A percentile compares a stretch with the other conserved stretches of the same genome.
These are phyloP conservation scores for Drosophila greeni DNA, from an alignment of 2,888 invertebrate species.

Conservation along the genomic window DNA sequence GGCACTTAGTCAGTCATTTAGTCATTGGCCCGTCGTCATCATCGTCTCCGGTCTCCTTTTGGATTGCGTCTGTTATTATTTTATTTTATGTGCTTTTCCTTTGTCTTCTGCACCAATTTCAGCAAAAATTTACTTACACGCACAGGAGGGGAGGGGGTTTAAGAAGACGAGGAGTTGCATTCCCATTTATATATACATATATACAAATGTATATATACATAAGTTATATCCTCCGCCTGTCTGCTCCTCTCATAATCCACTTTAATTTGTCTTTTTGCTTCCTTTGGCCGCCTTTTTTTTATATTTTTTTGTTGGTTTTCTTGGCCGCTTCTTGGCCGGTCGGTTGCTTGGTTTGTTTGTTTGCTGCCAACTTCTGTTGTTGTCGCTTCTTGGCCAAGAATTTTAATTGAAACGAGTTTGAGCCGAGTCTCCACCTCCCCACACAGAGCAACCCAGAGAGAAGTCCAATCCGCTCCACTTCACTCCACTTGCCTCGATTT, in stretches of 20 bases:
- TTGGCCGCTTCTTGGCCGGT: slow-evolving; percentile 30
- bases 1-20: slow-evolving; percentile 73
- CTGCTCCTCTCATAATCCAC: slow-evolving; percentile 63
- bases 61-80: slow-evolving; percentile 73
- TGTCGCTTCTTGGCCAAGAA: slow-evolving; percentile 59
- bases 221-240: slow-evolving; percentile 29
- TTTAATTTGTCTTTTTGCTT: slow-evolving; percentile 70
- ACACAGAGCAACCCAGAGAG: slow-evolving; percentile 4
- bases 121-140: slow-evolving; percentile 72
- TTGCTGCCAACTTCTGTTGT: slow-evolving; percentile 45
- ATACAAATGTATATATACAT: slow-evolving; percentile 11
- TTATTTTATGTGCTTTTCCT: slow-evolving; percentile 68
- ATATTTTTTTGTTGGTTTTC: slow-evolving; percentile 32
- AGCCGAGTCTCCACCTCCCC: slow-evolving; percentile 29
- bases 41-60: slow-evolving; percentile 38
- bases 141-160: slow-evolving; percentile 34
- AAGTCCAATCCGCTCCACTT: slow-evolving; percentile 34
- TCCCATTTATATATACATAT: slow-evolving; percentile 31
- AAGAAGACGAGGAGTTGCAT: slow-evolving; percentile 32
- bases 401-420: slow-evolving; percentile 75
- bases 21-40: slow-evolving; percentile 66
- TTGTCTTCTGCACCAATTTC: slow-evolving; percentile 74
- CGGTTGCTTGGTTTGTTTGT: slow-evolving; percentile 36
- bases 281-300: slow-evolving; percentile 38
- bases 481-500: slow-evolving; percentile 10